Evolutionary conservation across 2,888 invertebrate genomes (phyloP), one percentile per base, ranked within the genome.

Genomic region (Mimas tiliae): DNA sequence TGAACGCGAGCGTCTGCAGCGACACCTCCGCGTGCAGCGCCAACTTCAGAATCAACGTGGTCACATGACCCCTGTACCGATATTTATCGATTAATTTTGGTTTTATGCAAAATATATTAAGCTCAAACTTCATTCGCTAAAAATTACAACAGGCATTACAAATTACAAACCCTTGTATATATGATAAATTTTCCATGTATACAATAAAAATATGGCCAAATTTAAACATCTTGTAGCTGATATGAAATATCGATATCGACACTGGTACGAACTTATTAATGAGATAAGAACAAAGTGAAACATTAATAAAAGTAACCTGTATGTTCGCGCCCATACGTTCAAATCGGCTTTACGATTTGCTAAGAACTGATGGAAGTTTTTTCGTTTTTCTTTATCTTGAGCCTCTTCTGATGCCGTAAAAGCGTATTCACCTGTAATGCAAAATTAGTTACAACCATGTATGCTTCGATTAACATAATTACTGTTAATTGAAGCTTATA

Each of bases 1-100:
- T 95, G 81, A 98, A 98, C 71, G 98, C 98, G 68, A 99, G 95
- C 75, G 98, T 95, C 80, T 98, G 97, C 16, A 99, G 94, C 74
- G 97, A 98, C 72, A 97, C 96, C 88, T 99, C 98, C 64, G 96
- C 94, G 80, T 98, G 97, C 0, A 96, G 95, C 19, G 98, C 97
- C 21, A 99, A 94, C 87, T 97, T 96, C 63, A 97, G 90, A 63
- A 99, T 94, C 84, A 99, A 97, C 70, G 97, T 96, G 66, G 97
- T 96, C 48, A 99, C 97, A 82, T 97, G 97, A 69, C 97, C 96
- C 94, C 97, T 94, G 76, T 72, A 79, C 62, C 48, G 67, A 48
- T 33, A 50, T 27, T 27, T 27, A 27, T 27, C 27, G 27, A 27
- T 27, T 27, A 4, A 4, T 3, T 27, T 27, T 27, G 27, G 1